These are phyloP conservation scores for Turdus rufiventris DNA, from an alignment of 2,113 vertebrate species.

Conservation along the genomic window DNA sequence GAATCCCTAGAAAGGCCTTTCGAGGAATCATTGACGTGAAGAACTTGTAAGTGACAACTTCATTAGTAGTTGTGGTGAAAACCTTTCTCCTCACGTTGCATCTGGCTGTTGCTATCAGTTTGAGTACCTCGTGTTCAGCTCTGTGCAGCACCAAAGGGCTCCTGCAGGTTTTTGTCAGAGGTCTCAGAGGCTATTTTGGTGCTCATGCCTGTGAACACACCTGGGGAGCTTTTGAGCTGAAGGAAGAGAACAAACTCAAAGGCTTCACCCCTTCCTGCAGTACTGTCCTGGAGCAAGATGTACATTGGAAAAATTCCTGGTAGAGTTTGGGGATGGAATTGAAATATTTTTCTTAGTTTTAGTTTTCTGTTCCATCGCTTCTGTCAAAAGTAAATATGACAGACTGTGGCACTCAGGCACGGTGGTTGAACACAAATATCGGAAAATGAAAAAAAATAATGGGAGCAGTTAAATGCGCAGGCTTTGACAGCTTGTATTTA, in stretches of 20 bases:
- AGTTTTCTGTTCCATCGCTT: neutral
- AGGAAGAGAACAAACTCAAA: neutral
- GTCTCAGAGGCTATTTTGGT: neutral
- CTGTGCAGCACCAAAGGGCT: neutral
- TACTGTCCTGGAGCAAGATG: neutral
- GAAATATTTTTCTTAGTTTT: neutral
- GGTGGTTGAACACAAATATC: neutral
- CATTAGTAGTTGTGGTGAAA: neutral
- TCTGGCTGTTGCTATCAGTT: neutral
- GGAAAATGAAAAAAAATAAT: neutral
- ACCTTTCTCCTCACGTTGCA: neutral
- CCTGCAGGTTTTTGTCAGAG: neutral
- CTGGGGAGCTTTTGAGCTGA: neutral
- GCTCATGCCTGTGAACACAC: neutral
- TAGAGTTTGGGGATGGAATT: neutral
- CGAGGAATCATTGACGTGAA: conserved; percentile 93
- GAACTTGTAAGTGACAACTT: conserved; percentile 90
- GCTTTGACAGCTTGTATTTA: neutral
- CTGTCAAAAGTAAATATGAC: neutral
- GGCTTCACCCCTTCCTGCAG: neutral
- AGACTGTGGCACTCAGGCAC: neutral
- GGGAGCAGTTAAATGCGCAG: neutral
- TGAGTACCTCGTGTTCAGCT: fast-evolving
- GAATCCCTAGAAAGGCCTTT: conserved; percentile 96
- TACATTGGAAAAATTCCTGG: neutral